Evolutionary conservation across 2,113 vertebrate genomes (phyloP), one percentile per base, ranked within the genome.

Genomic region (Semnornis frantzii): DNA sequence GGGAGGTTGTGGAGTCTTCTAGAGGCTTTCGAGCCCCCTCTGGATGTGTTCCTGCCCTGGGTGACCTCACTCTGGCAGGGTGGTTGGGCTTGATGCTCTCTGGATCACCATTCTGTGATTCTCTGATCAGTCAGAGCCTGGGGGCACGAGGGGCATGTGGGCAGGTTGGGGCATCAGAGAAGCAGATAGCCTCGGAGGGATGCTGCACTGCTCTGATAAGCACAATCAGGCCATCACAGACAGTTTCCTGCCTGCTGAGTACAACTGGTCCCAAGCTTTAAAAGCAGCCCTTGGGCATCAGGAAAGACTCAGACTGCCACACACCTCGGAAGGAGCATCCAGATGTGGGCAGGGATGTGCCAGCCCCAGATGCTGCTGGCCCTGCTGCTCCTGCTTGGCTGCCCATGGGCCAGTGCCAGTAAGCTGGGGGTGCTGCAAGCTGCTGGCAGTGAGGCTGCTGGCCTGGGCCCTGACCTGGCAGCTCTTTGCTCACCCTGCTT

Each of bases 301-400:
- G 58, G n/a, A 20, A 15, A 18, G 17, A 0, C 46, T 57, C 76
- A 55, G 14, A 3, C 5, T 10, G 28, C 31, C 34, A 37, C 15
- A 1, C 5, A 1, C 6, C 34, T 24, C 8, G 13, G 33, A 19
- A 48, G 48, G 24, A 60, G 39, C 0, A 0, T 10, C 60, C 60
- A 15, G 11, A 24, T 0, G 4, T 2, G 31, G 44, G 64, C 33
- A 34, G 64, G 82, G 85, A 97, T 96, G 96, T 5, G 30, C 71
- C 54, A 52, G n/a, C n/a, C 20, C 15, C 48, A 3, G 75, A 6
- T 3, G 0, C 58, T 77, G 46, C 71, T 88, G 2, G 33, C 55
- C 39, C 66, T 95, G 78, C 87, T 91, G n/a, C 57, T 88, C 12
- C 88, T 96, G 79, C 62, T 95, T 9, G 44, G 63, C 65, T 66